A percentile compares a stretch with the other conserved stretches of the same genome.
Evolutionary conservation across 2,797 vertebrate species (phyloP).

Genomic region (Petrocephalus sullivani): DNA sequence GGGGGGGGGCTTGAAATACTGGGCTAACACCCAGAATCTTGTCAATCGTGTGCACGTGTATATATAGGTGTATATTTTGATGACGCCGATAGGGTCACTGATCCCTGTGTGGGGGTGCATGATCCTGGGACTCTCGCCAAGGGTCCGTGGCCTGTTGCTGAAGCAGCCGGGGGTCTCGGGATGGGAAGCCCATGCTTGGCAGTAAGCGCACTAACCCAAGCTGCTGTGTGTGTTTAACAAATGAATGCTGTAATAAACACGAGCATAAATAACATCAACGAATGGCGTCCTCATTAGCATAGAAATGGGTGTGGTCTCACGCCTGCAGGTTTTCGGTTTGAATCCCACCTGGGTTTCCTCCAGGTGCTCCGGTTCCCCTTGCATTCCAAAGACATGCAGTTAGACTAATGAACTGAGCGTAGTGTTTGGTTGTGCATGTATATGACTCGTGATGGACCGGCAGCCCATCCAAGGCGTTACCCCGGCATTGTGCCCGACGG

Average conservation of each 20-base stretch:
- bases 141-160: not conserved
- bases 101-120: not conserved
- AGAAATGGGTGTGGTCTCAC: not conserved
- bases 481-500: not conserved
- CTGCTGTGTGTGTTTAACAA: not conserved
- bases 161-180: not conserved
- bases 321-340: not conserved
- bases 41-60: not conserved
- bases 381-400: not conserved
- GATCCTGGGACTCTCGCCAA: not conserved
- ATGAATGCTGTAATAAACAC: not conserved
- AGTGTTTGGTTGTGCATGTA: not conserved
- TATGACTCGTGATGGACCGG: not conserved
- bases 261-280: not conserved
- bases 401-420: not conserved
- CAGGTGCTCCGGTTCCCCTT: no score
- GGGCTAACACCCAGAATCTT: not conserved
- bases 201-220: not conserved
- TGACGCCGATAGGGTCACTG: not conserved
- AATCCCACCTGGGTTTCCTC: not conserved
- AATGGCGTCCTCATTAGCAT: not conserved
- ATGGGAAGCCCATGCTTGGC: not conserved
- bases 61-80: not conserved
- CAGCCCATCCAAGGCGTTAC: not conserved
- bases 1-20: not conserved